Evolutionary conservation across 1,140 invertebrate species (phyloP), one percentile per base, ranked within the genome.

Genomic region (Drosophila hydei): DNA sequence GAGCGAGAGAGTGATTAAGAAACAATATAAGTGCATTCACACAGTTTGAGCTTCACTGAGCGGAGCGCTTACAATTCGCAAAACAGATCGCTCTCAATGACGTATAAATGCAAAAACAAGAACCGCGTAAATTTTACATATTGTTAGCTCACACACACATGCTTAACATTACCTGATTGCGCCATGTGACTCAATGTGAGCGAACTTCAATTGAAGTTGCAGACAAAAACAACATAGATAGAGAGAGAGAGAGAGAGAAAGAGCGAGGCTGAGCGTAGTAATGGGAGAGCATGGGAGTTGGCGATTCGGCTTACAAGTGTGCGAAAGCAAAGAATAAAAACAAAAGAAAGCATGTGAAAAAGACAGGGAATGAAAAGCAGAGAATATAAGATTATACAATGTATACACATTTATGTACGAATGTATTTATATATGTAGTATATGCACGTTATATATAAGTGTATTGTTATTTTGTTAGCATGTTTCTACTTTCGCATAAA

Each of bases 131-230:
- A 0, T 42, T 16, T 14, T 42, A 42, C 38, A 42, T 14, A 3
- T 8, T 42, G n/a, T 42, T 16, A 42, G 38, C 16, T 43, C 36
- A 16, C 42, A 59, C 27, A 21, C 23, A 58, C 36, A 1, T 23
- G 19, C 14, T 56, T 56, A 56, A 43, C 38, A 43, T 23, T 40
- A 40, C 18, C 19, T 42, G 18, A 8, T 4, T 3, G 30, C 25
- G 36, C 42, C 25, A 25, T 59, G 42, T 45, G 19, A 30, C 55
- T 58, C 47, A 47, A 47, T n/a, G 40, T 47, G 68, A 71, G 68
- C 21, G 43, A 71, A 64, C 45, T 71, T 58, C 43, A 71, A 21
- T 9, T 71, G 36, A 64, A 70, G 59, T 69, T 70, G 19, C 27
- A 11, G 45, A 21, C 48, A 40, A 43, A 12, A 43, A 14, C 4